Evolutionary conservation across 2,113 vertebrate species (phyloP), one percentile per base, ranked within the genome.

Genomic region (Thryonomys swinderianus): DNA sequence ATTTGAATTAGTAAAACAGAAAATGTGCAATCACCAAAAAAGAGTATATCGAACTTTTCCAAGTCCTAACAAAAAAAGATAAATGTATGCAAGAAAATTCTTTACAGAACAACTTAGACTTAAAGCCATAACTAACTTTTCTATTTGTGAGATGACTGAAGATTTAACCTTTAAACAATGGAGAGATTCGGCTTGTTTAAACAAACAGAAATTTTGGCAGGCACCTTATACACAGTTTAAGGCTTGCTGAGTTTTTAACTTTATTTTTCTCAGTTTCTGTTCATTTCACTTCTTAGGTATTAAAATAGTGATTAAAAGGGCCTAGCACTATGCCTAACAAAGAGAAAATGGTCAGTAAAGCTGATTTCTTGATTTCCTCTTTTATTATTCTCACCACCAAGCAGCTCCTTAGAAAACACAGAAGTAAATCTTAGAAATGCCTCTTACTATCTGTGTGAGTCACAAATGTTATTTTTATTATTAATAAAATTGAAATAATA

Each of bases 401-500:
- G 21, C 67, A 40, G n/a, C 73, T 78, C 92, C 34, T 37, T 74
- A 92, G 62, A 81, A 95, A 86, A 81, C 12, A 16, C 30, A 87
- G 76, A 90, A 74, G 1, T 67, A 25, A 80, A 95, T 81, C 59
- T 84, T 78, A 40, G 20, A 64, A n/a, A 51, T 57, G 34, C 16
- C 14, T 42, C 40, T 55, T 81, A 55, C 66, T 89, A 10, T 37
- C 57, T 48, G 3, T 71, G 3, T 93, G 30, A 79, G 45, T 79
- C 55, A 80, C 9, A 74, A 79, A 85, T 25, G 1, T 61, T n/a
- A 17, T 84, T 85, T 90, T 88, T 53, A 27, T 93, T 55, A 61
- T 55, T 12, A 71, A 66, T 27, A 91, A 93, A 93, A 93, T 42
- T 90, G 23, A 79, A 84, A 87, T 83, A 93, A 82, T 16, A 34